Percentiles rank a stretch among this genome's conserved stretches.
phyloP scores from a whole-genome alignment of 2,113 vertebrate species.

The Aegotheles bennettii region DNA sequence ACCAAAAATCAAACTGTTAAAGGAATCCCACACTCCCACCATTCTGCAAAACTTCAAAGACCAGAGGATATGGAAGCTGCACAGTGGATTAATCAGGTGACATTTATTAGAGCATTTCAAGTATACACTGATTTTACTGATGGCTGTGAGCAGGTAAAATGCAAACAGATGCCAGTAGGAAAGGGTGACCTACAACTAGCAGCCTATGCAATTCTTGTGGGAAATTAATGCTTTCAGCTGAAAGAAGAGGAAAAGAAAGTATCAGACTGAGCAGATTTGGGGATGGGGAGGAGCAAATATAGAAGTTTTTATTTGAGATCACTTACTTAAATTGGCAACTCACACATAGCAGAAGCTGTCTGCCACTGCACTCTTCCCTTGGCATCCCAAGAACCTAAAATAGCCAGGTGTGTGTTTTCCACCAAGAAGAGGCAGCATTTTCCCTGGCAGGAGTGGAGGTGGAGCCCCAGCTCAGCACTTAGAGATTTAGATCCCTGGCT shows the following conservation, averaged over 20 bases:
- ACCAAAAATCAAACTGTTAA: background rate
- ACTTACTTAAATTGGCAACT: conserved; percentile 2
- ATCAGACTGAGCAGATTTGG: background rate
- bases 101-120: conserved; percentile 63
- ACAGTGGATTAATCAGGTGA: conserved; percentile 14
- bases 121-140: conserved; percentile 38
- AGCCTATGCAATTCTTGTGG: background rate
- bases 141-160: background rate
- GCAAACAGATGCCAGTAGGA: background rate
- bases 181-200: background rate
- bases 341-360: background rate
- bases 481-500: background rate
- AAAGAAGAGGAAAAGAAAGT: background rate
- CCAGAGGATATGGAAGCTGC: background rate
- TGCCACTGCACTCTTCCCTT: conserved; percentile 33
- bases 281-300: background rate
- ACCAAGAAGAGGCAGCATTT: background rate
- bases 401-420: background rate
- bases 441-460: background rate
- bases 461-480: background rate
- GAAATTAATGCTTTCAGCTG: background rate
- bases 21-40: background rate
- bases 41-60: background rate
- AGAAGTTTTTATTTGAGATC: background rate
- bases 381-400: background rate